Evolutionary conservation across 2,797 vertebrate species (phyloP).

Genomic region (Emydoidea blandingii): DNA sequence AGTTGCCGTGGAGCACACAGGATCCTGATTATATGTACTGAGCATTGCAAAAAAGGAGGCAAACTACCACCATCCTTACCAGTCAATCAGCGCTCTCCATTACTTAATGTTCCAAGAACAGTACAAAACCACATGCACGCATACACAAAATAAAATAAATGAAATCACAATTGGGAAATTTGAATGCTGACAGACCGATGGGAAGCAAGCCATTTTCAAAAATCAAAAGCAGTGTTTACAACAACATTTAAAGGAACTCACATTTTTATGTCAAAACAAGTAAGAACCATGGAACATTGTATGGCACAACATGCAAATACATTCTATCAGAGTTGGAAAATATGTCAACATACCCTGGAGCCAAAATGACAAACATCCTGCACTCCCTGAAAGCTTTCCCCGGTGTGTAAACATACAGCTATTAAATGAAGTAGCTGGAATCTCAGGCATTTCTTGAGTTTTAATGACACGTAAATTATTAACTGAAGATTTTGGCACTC

Average conservation of each 20-base stretch:
- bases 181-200: constrained; percentile 67
- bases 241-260: constrained; percentile 70
- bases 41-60: constrained; percentile 26
- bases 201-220: constrained; percentile 71
- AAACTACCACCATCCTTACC: not conserved
- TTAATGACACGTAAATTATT: constrained; percentile 75
- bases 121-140: constrained; percentile 36
- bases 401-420: constrained; percentile 76
- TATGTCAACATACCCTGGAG: constrained; percentile 74
- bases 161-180: constrained; percentile 64
- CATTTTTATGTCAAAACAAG: constrained; percentile 74
- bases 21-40: constrained; percentile 43
- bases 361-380: constrained; percentile 75
- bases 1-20: not conserved
- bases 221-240: constrained; percentile 73
- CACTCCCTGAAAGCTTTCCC: constrained; percentile 64
- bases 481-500: constrained; percentile 59
- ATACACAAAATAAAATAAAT: not conserved
- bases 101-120: constrained; percentile 61
- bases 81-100: not conserved
- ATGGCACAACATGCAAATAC: constrained; percentile 73
- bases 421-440: constrained; percentile 74
- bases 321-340: constrained; percentile 69
- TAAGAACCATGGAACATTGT: constrained; percentile 63
- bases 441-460: constrained; percentile 73